Evolutionary conservation across 2,888 invertebrate genomes (phyloP), one percentile per base, ranked within the genome.

Genomic region (Drosophila anomelani): DNA sequence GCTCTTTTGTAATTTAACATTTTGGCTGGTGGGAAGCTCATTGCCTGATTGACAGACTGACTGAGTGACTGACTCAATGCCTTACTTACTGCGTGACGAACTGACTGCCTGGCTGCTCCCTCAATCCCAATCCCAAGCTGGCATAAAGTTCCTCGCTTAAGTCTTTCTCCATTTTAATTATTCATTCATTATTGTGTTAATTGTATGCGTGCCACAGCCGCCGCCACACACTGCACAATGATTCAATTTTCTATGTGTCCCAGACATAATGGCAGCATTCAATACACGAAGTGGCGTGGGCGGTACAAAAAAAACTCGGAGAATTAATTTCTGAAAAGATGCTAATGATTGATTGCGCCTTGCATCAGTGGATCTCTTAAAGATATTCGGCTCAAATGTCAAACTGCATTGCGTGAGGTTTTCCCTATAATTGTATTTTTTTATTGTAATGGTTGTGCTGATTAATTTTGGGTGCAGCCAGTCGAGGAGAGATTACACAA

Each of bases 251-350:
- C 69, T 58, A 58, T 80, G 61, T 75, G 72, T 70, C 67, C 56
- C 83, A 85, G 89, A 85, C 85, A 85, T 89, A 88, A 85, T 89
- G 85, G 85, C 88, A 85, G 82, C 85, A 71, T 72, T 87, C 78
- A 71, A 39, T 53, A 43, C 51, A 66, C 49, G 64, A 66, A 36
- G 36, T 43, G 20, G 80, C 59, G 89, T 86, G 79, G 87, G 87
- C 81, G 72, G 55, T 49, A 75, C 77, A 29, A 13, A 87, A 77
- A 77, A 87, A 76, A 64, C 56, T 53, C 1, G 51, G 47, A 81
- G 77, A 89, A 84, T 89, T 87, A 66, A 87, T 87, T 84, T 84
- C 29, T 62, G 58, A 71, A 80, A 80, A 86, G 78, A 86, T 84
- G 84, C 79, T 84, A 86, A 86, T 86, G 74, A 88, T 88, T 78